Evolutionary conservation across 2,888 invertebrate species (phyloP).

Genomic region (Clunio marinus): DNA sequence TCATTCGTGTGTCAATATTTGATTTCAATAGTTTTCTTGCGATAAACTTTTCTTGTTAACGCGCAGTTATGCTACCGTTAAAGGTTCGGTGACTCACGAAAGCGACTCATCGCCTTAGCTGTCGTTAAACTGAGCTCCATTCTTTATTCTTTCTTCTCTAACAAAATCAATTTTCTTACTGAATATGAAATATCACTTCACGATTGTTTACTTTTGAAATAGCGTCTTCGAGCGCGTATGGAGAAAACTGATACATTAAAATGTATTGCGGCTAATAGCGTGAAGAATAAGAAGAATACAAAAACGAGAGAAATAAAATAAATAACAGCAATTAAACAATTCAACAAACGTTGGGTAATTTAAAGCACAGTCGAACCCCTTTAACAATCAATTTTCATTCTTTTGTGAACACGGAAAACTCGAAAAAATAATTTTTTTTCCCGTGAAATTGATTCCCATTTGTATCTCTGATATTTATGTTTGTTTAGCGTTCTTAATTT

Average conservation of each 20-base stretch:
- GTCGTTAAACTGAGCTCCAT: no score
- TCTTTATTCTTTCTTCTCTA: no score
- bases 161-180: constrained; percentile 21
- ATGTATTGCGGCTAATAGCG: neutral
- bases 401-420: neutral
- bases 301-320: constrained; percentile 13
- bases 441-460: constrained; percentile 34
- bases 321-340: constrained; percentile 38
- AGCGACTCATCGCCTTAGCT: neutral
- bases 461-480: constrained; percentile 12
- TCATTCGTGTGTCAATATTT: neutral
- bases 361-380: constrained; percentile 3
- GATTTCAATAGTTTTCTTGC: constrained; percentile 3
- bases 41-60: constrained; percentile 1
- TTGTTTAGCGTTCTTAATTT: constrained; percentile 5
- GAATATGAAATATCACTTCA: neutral
- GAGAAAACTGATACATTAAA: constrained; percentile 14
- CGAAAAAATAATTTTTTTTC: no score
- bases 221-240: neutral
- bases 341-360: constrained; percentile 11
- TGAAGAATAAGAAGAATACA: no score
- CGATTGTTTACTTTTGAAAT: constrained; percentile 3
- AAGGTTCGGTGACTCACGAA: constrained; percentile 24
- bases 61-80: constrained; percentile 3
- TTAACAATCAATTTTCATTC: constrained; percentile 3